phyloP scores from a whole-genome alignment of 2,797 vertebrate species.

The Rhincodon typus region DNA sequence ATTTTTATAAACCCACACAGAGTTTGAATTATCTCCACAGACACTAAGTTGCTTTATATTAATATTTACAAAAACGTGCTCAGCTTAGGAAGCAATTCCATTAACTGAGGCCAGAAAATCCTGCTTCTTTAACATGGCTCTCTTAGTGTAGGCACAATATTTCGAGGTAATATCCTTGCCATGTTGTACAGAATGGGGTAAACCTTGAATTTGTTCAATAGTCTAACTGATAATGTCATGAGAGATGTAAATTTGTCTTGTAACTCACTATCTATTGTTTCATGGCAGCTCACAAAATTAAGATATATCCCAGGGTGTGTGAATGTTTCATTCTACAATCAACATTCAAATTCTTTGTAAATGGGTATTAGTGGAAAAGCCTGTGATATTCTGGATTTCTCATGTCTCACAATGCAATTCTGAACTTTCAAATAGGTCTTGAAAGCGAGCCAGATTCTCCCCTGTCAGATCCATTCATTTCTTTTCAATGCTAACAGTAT shows the following conservation, averaged over 20 bases:
- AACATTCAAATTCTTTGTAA: neutral
- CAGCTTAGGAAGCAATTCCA: neutral
- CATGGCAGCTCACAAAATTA: neutral
- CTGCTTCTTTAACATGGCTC: neutral
- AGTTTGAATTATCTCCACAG: neutral
- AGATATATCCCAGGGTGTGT: neutral
- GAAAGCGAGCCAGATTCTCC: neutral
- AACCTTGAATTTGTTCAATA: neutral
- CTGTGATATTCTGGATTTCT: neutral
- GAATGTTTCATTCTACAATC: neutral
- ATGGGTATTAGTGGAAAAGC: neutral
- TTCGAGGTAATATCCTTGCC: neutral
- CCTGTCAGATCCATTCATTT: neutral
- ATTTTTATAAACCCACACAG: too few relatives aligned
- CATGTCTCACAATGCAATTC: neutral
- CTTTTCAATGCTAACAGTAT: neutral
- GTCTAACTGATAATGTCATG: neutral
- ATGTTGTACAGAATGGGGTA: neutral
- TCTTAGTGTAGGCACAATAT: neutral
- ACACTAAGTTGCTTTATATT: neutral
- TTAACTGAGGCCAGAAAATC: neutral
- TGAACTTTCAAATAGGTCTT: neutral
- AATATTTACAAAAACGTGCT: neutral
- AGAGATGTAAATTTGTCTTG: neutral
- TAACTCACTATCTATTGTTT: neutral